Percentiles rank a stretch among this genome's conserved stretches.
Conservation (phyloP, 1,140 invertebrate genomes). For the Lepidurus arcticus region DNA sequence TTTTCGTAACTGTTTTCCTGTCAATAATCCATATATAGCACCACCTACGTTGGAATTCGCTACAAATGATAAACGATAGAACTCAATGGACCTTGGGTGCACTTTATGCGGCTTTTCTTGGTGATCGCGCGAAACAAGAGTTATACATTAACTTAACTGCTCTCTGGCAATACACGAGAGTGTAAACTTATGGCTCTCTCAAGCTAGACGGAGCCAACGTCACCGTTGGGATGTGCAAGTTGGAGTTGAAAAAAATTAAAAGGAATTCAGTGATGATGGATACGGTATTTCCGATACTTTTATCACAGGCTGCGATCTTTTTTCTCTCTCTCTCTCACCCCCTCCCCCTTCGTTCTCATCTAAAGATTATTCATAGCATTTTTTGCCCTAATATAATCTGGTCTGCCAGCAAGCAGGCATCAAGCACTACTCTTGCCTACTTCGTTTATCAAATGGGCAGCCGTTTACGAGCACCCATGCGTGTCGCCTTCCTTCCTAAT, state of each 20-base stretch:
- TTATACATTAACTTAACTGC: not conserved
- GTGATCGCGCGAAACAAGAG: not conserved
- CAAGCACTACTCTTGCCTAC: conserved; percentile 2
- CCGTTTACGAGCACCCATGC: conserved; percentile 5
- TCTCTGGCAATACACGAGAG: not conserved
- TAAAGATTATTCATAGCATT: conserved; percentile 10
- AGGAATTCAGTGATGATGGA: conserved; percentile 6
- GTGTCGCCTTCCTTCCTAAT: conserved; percentile 21
- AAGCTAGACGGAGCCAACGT: not conserved
- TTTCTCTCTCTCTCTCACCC: not conserved
- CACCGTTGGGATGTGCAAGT: not conserved
- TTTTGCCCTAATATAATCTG: conserved; percentile 15
- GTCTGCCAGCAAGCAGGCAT: not conserved
- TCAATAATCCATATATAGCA: not conserved
- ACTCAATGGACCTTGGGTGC: not conserved
- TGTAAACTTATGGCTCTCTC: conserved; percentile 1
- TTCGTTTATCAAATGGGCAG: conserved; percentile 21
- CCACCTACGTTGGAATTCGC: not conserved
- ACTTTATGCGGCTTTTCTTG: not conserved
- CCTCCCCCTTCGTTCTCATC: not conserved
- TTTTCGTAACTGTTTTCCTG: not conserved
- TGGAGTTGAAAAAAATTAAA: not conserved
- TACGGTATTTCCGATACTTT: conserved; percentile 19
- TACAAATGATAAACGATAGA: conserved; percentile 8
- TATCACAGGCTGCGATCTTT: conserved; percentile 15